phyloP scores from a whole-genome alignment of 1,140 invertebrate species.

The Andrena cerasifolii region DNA sequence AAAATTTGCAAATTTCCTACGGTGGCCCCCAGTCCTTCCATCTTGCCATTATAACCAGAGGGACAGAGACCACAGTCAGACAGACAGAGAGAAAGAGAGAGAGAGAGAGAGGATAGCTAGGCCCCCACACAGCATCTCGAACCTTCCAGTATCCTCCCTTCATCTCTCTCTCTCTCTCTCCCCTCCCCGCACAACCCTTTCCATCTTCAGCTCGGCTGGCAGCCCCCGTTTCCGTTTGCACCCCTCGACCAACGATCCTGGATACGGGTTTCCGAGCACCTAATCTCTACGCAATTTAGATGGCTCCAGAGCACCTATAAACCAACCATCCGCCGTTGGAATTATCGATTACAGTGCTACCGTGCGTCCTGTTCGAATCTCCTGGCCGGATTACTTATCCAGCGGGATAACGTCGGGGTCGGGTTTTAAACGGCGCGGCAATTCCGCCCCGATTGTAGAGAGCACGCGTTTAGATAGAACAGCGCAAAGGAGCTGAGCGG shows the following conservation, averaged over 20 bases:
- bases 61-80: too few species aligned
- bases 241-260: conserved; percentile 59
- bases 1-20: conserved; percentile 81
- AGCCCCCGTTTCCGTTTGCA: conserved; percentile 28
- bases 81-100: neutral
- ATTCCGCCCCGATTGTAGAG: conserved; percentile 45
- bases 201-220: conserved; percentile 10
- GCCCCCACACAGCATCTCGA: conserved; percentile 41
- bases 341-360: conserved; percentile 74
- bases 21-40: conserved; percentile 48
- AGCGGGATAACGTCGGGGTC: conserved; percentile 67
- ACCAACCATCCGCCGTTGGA: conserved; percentile 66
- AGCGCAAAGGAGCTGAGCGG: too few species aligned
- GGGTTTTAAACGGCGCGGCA: conserved; percentile 59
- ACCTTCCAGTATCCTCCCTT: conserved; percentile 14
- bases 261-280: conserved; percentile 74
- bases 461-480: neutral
- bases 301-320: conserved; percentile 75
- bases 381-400: conserved; percentile 70
- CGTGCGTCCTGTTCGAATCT: conserved; percentile 66
- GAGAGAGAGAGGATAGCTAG: neutral
- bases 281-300: conserved; percentile 80
- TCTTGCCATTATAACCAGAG: conserved; percentile 63
- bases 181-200: neutral
- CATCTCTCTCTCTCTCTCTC: conserved; percentile 19